These are phyloP conservation scores for Eledona agricola DNA, from an alignment of 2,888 invertebrate species.

Conservation along the genomic window DNA sequence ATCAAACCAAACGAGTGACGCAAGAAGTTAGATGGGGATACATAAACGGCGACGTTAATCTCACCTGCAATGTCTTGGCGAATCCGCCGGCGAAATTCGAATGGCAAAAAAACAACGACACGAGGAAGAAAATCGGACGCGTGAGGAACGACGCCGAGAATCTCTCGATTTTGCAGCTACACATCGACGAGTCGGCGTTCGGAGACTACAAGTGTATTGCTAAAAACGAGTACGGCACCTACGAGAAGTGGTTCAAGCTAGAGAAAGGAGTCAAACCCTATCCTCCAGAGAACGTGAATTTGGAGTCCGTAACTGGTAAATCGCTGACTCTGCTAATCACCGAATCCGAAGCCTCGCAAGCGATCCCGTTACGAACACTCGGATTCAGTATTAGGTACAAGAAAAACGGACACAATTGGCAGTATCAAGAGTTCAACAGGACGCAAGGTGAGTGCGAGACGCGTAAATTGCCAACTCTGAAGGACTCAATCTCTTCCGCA, in stretches of 20 bases:
- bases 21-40: constrained; percentile 62
- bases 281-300: constrained; percentile 58
- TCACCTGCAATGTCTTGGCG: constrained; percentile 82
- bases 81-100: constrained; percentile 65
- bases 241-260: constrained; percentile 64
- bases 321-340: constrained; percentile 52
- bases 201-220: constrained; percentile 67
- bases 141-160: constrained; percentile 44
- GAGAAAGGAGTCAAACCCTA: constrained; percentile 66
- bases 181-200: constrained; percentile 53
- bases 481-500: constrained; percentile 46
- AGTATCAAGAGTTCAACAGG: constrained; percentile 42
- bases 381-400: constrained; percentile 54
- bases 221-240: constrained; percentile 64
- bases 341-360: constrained; percentile 44
- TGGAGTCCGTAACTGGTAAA: constrained; percentile 50
- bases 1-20: constrained; percentile 44
- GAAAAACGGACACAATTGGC: constrained; percentile 47
- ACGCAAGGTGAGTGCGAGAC: constrained; percentile 45
- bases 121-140: constrained; percentile 33
- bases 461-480: constrained; percentile 1
- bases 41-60: constrained; percentile 66
- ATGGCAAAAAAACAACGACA: constrained; percentile 49
- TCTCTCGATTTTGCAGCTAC: constrained; percentile 51
- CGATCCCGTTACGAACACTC: constrained; percentile 55